Conservation (phyloP, 2,797 vertebrate genomes). For the Gadopsis bispinosus region DNA sequence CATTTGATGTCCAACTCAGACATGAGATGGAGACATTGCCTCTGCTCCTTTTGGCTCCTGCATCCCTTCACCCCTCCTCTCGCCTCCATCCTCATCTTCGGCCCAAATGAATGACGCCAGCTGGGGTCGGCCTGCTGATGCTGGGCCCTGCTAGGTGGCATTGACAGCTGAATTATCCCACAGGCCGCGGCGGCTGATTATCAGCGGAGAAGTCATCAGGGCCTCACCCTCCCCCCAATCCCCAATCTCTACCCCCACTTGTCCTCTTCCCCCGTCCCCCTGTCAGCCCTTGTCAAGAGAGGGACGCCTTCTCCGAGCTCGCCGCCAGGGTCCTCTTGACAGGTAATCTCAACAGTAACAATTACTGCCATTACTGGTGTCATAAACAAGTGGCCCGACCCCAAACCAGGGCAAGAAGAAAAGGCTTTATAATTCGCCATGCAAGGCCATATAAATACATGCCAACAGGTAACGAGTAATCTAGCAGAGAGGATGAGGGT, state of each 20-base stretch:
- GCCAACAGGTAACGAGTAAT: constrained; percentile 96
- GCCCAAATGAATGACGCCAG: constrained; percentile 96
- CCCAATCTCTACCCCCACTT: constrained; percentile 47
- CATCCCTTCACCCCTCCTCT: constrained; percentile 65
- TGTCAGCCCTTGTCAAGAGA: constrained; percentile 99
- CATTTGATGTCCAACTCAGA: constrained; percentile 42
- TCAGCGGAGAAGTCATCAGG: constrained; percentile 97
- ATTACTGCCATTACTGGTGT: constrained; percentile 99
- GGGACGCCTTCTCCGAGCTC: constrained; percentile 92
- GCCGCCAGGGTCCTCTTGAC: constrained; percentile 88
- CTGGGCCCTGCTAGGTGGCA: constrained; percentile 91
- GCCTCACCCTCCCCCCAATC: constrained; percentile 40
- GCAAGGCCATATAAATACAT: constrained; percentile 92
- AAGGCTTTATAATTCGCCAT: constrained; percentile 93
- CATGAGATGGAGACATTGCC: constrained; percentile 44
- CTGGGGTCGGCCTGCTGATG: constrained; percentile 92
- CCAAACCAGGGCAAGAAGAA: constrained; percentile 94
- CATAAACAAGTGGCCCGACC: constrained; percentile 95
- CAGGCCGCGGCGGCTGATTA: constrained; percentile 97
- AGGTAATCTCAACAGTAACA: constrained; percentile 99
- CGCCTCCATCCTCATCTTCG: constrained; percentile 67
- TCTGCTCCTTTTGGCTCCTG: constrained; percentile 50
- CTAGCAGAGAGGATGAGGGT: constrained; percentile 77
- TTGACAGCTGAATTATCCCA: constrained; percentile 99
- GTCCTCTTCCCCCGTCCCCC: constrained; percentile 83